These are phyloP conservation scores for Rhogogaster chlorosoma DNA, from an alignment of 2,888 invertebrate species.

Conservation along the genomic window DNA sequence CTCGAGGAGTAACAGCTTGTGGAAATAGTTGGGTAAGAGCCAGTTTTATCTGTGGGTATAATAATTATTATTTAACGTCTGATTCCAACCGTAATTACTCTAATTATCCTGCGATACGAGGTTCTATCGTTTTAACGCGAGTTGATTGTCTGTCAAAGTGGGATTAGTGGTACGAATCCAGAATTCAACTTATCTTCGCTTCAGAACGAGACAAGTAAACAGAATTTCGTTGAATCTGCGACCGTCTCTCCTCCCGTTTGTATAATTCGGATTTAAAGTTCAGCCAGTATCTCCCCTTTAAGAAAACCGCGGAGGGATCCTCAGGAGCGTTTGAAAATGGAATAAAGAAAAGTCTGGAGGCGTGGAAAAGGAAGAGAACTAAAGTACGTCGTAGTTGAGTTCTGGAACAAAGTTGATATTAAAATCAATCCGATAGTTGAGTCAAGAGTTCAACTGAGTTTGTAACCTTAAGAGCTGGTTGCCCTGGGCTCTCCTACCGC, in stretches of 20 bases:
- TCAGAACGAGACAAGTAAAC: not conserved
- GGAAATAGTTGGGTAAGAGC: conserved; percentile 59
- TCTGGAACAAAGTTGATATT: conserved; percentile 75
- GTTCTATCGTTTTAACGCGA: conserved; percentile 4
- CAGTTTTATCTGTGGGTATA: conserved; percentile 59
- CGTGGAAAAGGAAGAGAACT: conserved; percentile 43
- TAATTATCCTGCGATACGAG: conserved; percentile 61
- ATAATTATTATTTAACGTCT: conserved; percentile 66
- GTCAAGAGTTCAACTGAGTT: conserved; percentile 71
- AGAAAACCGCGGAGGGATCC: not conserved
- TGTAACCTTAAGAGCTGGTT: conserved; percentile 67
- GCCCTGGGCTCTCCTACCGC: conserved; percentile 59
- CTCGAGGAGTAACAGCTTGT: conserved; percentile 62
- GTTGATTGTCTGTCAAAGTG: not conserved
- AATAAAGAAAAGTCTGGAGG: conserved; percentile 41
- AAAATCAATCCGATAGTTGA: conserved; percentile 76
- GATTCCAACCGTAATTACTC: conserved; percentile 64
- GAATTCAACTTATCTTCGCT: not conserved
- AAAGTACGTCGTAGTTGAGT: conserved; percentile 56
- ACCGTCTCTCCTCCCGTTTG: not conserved
- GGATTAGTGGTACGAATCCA: not conserved
- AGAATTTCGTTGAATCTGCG: not conserved
- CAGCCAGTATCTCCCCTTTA: conserved; percentile 25
- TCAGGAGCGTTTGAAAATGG: conserved; percentile 45
- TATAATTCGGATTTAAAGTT: not conserved